A percentile compares a stretch with the other conserved stretches of the same genome.
These are phyloP conservation scores for Notoglanidium macrostoma DNA, from an alignment of 2,797 vertebrate species.

Conservation along the genomic window DNA sequence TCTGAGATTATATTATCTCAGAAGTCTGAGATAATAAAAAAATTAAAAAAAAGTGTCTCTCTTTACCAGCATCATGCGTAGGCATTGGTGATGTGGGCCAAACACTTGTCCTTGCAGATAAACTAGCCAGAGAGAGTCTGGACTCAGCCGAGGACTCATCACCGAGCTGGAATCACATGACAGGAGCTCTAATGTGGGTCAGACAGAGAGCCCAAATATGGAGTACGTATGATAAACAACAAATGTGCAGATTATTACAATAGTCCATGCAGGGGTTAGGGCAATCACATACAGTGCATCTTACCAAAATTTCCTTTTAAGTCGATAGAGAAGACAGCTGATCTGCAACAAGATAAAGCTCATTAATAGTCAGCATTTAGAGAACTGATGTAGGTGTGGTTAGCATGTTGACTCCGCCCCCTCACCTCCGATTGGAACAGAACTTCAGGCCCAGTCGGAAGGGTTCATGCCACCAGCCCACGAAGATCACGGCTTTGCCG, in stretches of 20 bases:
- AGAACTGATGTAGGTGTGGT: background rate
- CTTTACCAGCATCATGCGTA: conserved; percentile 75
- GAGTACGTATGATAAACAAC: background rate
- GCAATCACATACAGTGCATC: conserved; percentile 36
- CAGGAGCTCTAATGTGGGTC: conserved; percentile 67
- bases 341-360: conserved; percentile 64
- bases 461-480: conserved; percentile 82
- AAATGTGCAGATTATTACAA: background rate
- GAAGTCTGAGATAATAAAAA: background rate
- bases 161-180: conserved; percentile 71
- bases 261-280: background rate
- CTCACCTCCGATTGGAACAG: conserved; percentile 81
- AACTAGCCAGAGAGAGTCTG: conserved; percentile 71
- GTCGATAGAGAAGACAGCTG: conserved; percentile 72
- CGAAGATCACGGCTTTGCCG: conserved; percentile 79
- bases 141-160: conserved; percentile 77
- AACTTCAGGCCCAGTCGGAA: conserved; percentile 81
- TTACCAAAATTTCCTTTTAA: conserved; percentile 77
- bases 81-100: conserved; percentile 80
- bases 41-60: background rate
- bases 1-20: no score
- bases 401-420: background rate
- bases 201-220: background rate
- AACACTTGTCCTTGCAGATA: conserved; percentile 79
- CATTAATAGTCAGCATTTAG: background rate